Conservation (phyloP, 2,797 vertebrate species). For the Emydoidea blandingii region DNA sequence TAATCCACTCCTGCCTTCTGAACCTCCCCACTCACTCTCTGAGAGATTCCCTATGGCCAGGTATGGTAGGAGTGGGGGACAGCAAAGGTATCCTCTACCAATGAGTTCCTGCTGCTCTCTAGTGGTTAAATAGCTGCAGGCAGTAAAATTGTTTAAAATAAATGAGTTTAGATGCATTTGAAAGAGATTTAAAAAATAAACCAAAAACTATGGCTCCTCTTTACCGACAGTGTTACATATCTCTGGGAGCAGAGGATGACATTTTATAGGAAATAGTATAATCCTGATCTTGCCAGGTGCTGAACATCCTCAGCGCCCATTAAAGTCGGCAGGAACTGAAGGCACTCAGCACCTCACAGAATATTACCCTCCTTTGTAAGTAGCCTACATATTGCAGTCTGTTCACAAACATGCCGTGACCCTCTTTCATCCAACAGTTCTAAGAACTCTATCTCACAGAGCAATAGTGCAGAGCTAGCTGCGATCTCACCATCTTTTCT, state of each 20-base stretch:
- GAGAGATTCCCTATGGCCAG: accelerated
- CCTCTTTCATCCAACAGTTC: neutral
- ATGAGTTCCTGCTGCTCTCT: slow-evolving; percentile 26
- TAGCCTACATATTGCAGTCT: neutral
- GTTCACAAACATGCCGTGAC: neutral
- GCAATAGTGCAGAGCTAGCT: neutral
- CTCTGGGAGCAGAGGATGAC: neutral
- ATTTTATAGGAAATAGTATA: neutral
- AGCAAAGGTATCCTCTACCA: neutral
- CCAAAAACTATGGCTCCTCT: neutral
- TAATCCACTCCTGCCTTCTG: neutral
- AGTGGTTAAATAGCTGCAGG: neutral
- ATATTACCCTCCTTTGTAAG: accelerated
- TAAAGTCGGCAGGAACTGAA: neutral
- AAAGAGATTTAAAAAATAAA: neutral
- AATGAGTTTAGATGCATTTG: accelerated
- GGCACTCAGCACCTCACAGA: neutral
- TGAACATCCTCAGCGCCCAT: neutral
- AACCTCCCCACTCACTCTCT: neutral
- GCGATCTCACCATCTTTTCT: neutral
- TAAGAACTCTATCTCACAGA: neutral
- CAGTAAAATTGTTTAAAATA: accelerated
- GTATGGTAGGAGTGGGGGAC: accelerated
- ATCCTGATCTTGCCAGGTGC: accelerated
- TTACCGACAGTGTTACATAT: neutral